Percentiles rank a stretch among this genome's conserved stretches.
Conservation (phyloP, 2,113 vertebrate genomes). For the Rhinopithecus roxellana region DNA sequence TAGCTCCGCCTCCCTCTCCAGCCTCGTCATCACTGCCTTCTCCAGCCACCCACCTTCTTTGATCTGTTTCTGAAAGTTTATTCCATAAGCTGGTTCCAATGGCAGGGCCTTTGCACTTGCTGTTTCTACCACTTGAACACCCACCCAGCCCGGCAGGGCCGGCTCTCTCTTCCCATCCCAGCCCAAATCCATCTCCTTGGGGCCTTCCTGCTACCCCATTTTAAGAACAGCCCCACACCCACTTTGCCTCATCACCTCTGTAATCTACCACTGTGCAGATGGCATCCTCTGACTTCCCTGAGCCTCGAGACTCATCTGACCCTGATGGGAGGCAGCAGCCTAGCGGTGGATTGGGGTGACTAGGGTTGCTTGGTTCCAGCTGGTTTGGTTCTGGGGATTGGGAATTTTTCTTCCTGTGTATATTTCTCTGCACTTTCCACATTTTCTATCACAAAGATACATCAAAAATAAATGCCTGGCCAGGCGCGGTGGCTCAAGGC, state of each 20-base stretch:
- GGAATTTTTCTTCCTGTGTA: background rate
- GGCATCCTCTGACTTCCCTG: too few species aligned
- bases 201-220: background rate
- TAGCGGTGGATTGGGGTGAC: fast-evolving
- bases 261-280: background rate
- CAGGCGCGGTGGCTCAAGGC: fast-evolving
- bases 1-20: too few species aligned
- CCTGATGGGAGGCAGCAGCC: background rate
- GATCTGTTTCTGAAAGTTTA: background rate
- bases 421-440: background rate
- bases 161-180: background rate
- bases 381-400: background rate
- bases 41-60: background rate
- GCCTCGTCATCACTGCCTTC: background rate
- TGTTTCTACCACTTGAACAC: background rate
- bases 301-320: background rate
- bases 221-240: background rate
- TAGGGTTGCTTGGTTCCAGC: fast-evolving
- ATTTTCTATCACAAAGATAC: too few species aligned
- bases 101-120: background rate
- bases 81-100: background rate
- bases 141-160: background rate
- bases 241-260: background rate
- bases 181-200: background rate
- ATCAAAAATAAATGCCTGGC: too few species aligned